Evolutionary conservation across 2,888 invertebrate species (phyloP).

Genomic region (Pedicia rivosa): DNA sequence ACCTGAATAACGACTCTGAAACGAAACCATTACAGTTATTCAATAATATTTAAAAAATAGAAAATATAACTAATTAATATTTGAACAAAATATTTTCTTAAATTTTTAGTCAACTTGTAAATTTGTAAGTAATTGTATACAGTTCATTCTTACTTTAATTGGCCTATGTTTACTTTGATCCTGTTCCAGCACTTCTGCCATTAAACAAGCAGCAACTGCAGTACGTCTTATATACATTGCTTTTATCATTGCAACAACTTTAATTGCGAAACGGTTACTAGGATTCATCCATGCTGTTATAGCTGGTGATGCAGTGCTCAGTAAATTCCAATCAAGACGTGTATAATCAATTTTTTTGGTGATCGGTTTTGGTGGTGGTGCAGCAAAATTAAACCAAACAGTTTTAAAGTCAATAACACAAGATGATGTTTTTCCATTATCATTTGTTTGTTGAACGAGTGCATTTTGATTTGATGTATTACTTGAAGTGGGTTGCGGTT

Average conservation of each 20-base stretch:
- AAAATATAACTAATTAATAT: neutral
- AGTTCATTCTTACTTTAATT: neutral
- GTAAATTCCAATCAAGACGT: constrained; percentile 86
- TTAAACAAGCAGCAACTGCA: constrained; percentile 81
- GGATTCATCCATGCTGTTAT: constrained; percentile 98
- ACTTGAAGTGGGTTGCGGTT: neutral
- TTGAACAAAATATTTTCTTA: too few species aligned
- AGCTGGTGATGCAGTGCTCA: constrained; percentile 90
- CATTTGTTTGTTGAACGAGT: constrained; percentile 29
- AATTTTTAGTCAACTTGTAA: too few species aligned
- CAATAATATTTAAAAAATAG: neutral
- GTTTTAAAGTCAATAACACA: constrained; percentile 78
- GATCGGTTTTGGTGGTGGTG: constrained; percentile 86
- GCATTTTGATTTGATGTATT: neutral
- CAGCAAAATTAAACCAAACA: constrained; percentile 96
- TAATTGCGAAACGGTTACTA: constrained; percentile 73
- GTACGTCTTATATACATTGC: constrained; percentile 65
- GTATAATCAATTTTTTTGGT: constrained; percentile 90
- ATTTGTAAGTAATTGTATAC: too few species aligned
- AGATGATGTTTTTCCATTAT: constrained; percentile 64
- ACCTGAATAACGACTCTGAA: constrained; percentile 69
- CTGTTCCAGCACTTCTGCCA: constrained; percentile 86
- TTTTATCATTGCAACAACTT: constrained; percentile 64
- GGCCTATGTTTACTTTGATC: constrained; percentile 41
- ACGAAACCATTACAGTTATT: too few species aligned